Percentiles rank a stretch among this genome's conserved stretches.
Conservation (phyloP, 2,888 invertebrate species). For the Dryomyza anilis region DNA sequence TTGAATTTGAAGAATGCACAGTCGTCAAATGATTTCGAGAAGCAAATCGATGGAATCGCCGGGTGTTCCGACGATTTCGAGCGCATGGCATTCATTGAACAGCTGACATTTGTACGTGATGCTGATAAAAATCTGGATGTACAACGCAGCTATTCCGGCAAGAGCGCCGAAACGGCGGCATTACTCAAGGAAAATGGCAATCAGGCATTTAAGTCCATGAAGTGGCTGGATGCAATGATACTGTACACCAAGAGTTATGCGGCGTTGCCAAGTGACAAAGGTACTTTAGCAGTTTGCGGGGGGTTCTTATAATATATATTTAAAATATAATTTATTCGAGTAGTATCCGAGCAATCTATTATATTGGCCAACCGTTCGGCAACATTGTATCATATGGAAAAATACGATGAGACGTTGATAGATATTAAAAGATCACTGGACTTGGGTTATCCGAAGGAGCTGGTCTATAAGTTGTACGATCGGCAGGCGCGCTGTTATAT, state of each 20-base stretch:
- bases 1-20: slow-evolving; percentile 64
- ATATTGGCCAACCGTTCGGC: slow-evolving; percentile 83
- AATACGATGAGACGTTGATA: slow-evolving; percentile 69
- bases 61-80: slow-evolving; percentile 69
- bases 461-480: slow-evolving; percentile 77
- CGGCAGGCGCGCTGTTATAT: slow-evolving; percentile 75
- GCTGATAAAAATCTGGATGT: slow-evolving; percentile 64
- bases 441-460: slow-evolving; percentile 71
- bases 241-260: slow-evolving; percentile 74
- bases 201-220: slow-evolving; percentile 71
- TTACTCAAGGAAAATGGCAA: slow-evolving; percentile 75
- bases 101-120: slow-evolving; percentile 61
- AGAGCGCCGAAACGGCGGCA: slow-evolving; percentile 68
- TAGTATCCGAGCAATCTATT: slow-evolving; percentile 70
- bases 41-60: slow-evolving; percentile 69
- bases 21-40: slow-evolving; percentile 62
- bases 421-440: slow-evolving; percentile 74
- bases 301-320: not conserved
- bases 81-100: slow-evolving; percentile 68
- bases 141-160: slow-evolving; percentile 61
- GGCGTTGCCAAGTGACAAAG: slow-evolving; percentile 70
- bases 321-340: slow-evolving; percentile 7
- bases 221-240: slow-evolving; percentile 71
- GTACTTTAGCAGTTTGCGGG: slow-evolving; percentile 61
- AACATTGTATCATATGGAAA: slow-evolving; percentile 73